Base-by-base conservation (phyloP, 2,888 invertebrate species). In the Melinaea marsaeus region DNA sequence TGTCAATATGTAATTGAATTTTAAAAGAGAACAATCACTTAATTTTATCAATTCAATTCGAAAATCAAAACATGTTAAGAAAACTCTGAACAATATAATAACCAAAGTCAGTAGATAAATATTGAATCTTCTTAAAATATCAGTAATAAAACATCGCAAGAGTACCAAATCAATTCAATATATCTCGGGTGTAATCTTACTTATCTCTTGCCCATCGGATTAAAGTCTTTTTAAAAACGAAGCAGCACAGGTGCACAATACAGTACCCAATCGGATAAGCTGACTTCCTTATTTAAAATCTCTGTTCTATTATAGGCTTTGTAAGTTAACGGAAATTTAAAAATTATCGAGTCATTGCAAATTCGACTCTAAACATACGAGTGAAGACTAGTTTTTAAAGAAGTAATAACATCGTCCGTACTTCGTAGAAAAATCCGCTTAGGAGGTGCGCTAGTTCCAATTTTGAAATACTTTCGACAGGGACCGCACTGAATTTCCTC, bases 401-500 rank as follows among this genome's bases (percentile, higher is more conserved):
- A 22, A 22, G 22, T 22, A 22, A 22, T 22, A 22, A 22, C 22
- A 22, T 22, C 22, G 22, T 22, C 22, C 22, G 22, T 22, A 22
- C 22, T 22, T 22, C 22, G 22, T 22, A 22, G 22, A 22, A 22
- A 22, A 86, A 86, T 85, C 84, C 84, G 82, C 81, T 86, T 83
- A 83, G 79, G 74, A 78, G 77, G 76, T 79, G 77, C 77, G 79
- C 83, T 78, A 77, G 79, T 84, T 86, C 79, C 84, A 85, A 86
- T 85, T 87, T 85, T 82, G 79, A 84, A 86, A 85, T 85, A 81
- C 81, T 83, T 85, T 83, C 78, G 78, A 80, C 75, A 75, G 72
- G 77, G 80, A 80, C 72, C 74, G 77, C 22, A 22, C 22, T 22
- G 22, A 22, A 22, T 22, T 22, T 22, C 22, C 22, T 22, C 22